A percentile compares a stretch with the other conserved stretches of the same genome.
phyloP scores from a whole-genome alignment of 2,888 invertebrate species.

The Craniophora ligustri region DNA sequence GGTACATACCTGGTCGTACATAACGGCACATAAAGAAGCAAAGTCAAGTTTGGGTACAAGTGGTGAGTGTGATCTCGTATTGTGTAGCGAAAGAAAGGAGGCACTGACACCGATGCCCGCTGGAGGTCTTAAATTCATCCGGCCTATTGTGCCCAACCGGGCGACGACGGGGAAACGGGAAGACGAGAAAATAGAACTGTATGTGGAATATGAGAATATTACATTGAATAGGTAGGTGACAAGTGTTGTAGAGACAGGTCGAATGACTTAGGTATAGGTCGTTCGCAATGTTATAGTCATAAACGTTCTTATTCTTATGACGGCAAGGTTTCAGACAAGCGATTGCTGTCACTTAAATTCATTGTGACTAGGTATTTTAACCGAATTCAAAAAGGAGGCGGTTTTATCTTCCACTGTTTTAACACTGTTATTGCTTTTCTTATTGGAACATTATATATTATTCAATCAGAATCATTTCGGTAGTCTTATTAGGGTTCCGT shows the following conservation, averaged over 20 bases:
- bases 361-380: no score
- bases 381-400: no score
- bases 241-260: conserved; percentile 6
- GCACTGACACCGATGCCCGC: conserved; percentile 49
- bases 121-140: conserved; percentile 52
- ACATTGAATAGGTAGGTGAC: conserved; percentile 16
- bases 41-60: conserved; percentile 43
- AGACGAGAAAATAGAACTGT: conserved; percentile 30
- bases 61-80: conserved; percentile 54
- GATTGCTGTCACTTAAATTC: no score
- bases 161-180: conserved; percentile 30
- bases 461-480: no score
- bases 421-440: no score
- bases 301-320: no score
- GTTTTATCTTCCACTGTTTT: no score
- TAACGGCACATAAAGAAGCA: conserved; percentile 25
- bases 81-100: conserved; percentile 51
- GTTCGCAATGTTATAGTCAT: background rate
- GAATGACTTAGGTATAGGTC: background rate
- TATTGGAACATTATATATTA: no score
- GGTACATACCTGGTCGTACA: background rate
- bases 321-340: no score
- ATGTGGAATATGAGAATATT: conserved; percentile 20
- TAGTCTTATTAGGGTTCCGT: no score
- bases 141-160: conserved; percentile 37